These are phyloP conservation scores for Endotricha flammealis DNA, from an alignment of 2,888 invertebrate species.

Conservation along the genomic window DNA sequence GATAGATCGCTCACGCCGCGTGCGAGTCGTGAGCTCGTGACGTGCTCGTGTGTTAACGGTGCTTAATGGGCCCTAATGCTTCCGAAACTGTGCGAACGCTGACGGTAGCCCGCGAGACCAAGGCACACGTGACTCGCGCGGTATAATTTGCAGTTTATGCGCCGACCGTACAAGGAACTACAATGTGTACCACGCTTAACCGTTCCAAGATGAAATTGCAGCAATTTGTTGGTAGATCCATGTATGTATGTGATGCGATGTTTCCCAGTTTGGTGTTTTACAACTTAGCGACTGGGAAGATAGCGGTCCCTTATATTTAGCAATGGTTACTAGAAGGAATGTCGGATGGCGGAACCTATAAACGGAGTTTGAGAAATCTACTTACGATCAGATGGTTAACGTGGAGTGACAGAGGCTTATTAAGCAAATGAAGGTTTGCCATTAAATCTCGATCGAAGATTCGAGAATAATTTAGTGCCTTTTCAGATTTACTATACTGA, in stretches of 20 bases:
- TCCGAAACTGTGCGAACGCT: conserved; percentile 78
- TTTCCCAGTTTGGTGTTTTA: conserved; percentile 24
- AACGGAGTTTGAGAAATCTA: too few species aligned
- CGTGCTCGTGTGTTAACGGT: conserved; percentile 73
- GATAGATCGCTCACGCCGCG: conserved; percentile 68
- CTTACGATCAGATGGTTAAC: too few species aligned
- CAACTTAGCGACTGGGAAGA: conserved; percentile 8
- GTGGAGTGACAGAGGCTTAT: too few species aligned
- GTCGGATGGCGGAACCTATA: too few species aligned
- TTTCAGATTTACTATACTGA: too few species aligned
- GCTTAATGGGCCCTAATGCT: conserved; percentile 77
- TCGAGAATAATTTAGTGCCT: too few species aligned
- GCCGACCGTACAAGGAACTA: conserved; percentile 46
- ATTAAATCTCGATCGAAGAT: too few species aligned
- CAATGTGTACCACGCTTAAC: conserved; percentile 55
- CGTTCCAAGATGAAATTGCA: conserved; percentile 47
- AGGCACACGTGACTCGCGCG: conserved; percentile 64
- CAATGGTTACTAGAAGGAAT: conserved; percentile 3
- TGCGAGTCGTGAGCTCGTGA: conserved; percentile 70
- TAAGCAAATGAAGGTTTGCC: too few species aligned
- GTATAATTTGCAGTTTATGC: conserved; percentile 65
- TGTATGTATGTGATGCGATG: conserved; percentile 25
- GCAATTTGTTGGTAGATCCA: conserved; percentile 45
- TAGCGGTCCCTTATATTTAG: conserved; percentile 6
- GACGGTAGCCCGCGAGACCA: conserved; percentile 64